Evolutionary conservation across 2,888 invertebrate species (phyloP).

Genomic region (Saturnia japonica): DNA sequence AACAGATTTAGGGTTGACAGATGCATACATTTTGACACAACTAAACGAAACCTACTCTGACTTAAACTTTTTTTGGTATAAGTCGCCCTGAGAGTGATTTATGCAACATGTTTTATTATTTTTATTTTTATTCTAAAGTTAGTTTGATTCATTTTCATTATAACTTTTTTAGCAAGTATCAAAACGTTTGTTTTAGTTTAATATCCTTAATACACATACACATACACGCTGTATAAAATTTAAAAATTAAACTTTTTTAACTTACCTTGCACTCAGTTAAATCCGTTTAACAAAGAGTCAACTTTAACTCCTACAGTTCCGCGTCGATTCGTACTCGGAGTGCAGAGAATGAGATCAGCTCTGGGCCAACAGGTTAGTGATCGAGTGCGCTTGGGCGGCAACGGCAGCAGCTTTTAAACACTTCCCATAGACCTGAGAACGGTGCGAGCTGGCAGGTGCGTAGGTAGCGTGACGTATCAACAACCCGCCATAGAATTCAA

Average conservation of each 20-base stretch:
- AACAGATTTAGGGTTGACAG: no score
- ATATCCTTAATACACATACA: not conserved
- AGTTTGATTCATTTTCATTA: not conserved
- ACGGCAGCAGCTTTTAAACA: constrained; percentile 67
- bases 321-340: constrained; percentile 13
- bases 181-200: not conserved
- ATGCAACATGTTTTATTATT: not conserved
- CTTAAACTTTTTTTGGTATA: no score
- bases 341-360: constrained; percentile 11
- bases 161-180: not conserved
- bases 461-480: constrained; percentile 52
- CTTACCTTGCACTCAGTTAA: constrained; percentile 13
- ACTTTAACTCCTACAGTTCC: constrained; percentile 11
- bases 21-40: no score
- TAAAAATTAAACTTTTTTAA: not conserved
- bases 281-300: constrained; percentile 1
- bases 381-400: constrained; percentile 66
- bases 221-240: not conserved
- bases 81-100: no score
- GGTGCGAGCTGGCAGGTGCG: constrained; percentile 40
- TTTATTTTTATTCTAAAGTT: not conserved
- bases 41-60: no score
- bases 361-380: constrained; percentile 21
- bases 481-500: not conserved
- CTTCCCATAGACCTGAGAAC: constrained; percentile 51